Conservation (phyloP, 2,113 vertebrate genomes). For the Tragelaphus buxtoni region DNA sequence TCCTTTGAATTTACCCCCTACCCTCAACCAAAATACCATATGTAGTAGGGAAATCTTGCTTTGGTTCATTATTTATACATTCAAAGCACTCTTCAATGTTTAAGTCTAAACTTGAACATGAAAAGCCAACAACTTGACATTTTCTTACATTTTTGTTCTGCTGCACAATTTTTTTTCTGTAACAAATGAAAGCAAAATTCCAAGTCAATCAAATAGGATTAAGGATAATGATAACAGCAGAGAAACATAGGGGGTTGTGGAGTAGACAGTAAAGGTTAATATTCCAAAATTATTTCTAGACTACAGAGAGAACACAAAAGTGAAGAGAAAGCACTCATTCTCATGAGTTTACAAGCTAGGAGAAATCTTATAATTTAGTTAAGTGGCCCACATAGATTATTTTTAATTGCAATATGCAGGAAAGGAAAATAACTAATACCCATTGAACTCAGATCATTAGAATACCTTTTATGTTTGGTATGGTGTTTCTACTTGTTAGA, state of each 20-base stretch:
- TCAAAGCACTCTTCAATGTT: background rate
- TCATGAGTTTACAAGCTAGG: background rate
- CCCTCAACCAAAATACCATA: background rate
- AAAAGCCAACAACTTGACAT: background rate
- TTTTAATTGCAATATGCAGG: background rate
- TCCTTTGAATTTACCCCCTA: background rate
- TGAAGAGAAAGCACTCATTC: background rate
- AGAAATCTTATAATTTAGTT: background rate
- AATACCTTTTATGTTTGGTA: background rate
- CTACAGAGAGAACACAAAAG: background rate
- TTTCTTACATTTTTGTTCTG: background rate
- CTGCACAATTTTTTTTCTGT: background rate
- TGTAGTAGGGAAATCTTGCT: background rate
- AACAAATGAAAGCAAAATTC: background rate
- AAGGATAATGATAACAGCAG: background rate
- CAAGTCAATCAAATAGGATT: background rate
- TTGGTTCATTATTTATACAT: background rate
- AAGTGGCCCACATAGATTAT: background rate
- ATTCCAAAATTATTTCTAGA: background rate
- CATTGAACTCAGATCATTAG: background rate
- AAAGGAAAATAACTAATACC: background rate
- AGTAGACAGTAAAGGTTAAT: background rate
- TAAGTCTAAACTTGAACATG: background rate
- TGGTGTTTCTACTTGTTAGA: background rate
- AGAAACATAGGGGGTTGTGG: fast-evolving